Base-by-base conservation (phyloP, 2,797 vertebrate species). In the Merluccius polli region DNA sequence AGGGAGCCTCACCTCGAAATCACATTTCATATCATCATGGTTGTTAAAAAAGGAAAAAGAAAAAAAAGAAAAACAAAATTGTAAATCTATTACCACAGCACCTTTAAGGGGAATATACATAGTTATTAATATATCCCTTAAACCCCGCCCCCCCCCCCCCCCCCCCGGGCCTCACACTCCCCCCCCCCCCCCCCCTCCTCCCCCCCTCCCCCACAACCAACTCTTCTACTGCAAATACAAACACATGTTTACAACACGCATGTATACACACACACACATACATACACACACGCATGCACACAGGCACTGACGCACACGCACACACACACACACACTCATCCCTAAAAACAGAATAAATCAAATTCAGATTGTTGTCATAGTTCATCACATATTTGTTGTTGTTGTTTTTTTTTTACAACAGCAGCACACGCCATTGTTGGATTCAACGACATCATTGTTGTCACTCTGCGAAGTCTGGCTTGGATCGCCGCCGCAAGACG, bases 11-110 rank as follows among this genome's bases (percentile, higher is more conserved):
- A 83, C 74, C 8, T 31, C 52, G 44, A 81, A 75, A 83, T 83
- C 67, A 38, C 13, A 69, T 83, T 88, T 82, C n/a, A n/a, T n/a
- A 69, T 85, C 81, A 33, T 27, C 59, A 65, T 65, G 24, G 52
- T n/a, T 59, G 52, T 59, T 65, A 27, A 65, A 65, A 27, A 27
- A 70, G 44, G 77, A 75, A 83, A 27, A 65, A 65, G 11, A 27
- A 70, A 52, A 78, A 75, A 83, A 78, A 68, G 78, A 78, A 73
- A 33, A 29, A 73, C 76, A 77, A 76, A 81, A 75, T 72, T 81
- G 86, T 87, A 85, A 88, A 88, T 89, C 78, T 84, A 84, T 87
- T 84, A 89, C 86, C 83, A 89, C 83, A 91, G 90, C 92, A 91
- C 90, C 92, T 88, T 89, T 88, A 73, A 82, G 85, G 76, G 85